Percentiles rank a stretch among this genome's conserved stretches.
Evolutionary conservation across 2,113 vertebrate genomes (phyloP).

Genomic region (Vicugna pacos): DNA sequence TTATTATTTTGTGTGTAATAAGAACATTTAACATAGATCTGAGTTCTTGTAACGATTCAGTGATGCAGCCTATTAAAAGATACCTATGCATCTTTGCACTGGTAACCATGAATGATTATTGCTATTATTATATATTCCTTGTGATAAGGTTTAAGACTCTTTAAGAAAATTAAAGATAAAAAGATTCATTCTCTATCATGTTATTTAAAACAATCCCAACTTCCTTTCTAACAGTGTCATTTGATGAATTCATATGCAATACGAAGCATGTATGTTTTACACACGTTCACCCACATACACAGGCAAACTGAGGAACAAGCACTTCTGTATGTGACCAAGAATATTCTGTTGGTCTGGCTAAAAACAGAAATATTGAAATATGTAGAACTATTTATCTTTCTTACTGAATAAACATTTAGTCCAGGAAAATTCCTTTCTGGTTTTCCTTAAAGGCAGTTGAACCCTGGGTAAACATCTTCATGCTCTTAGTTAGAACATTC

Average conservation of each 20-base stretch:
- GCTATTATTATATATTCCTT: neutral
- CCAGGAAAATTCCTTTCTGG: slow-evolving; percentile 19
- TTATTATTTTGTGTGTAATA: neutral
- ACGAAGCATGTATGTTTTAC: neutral
- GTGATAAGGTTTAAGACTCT: neutral
- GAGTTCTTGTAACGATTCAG: neutral
- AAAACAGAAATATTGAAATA: neutral
- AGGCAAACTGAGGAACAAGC: neutral
- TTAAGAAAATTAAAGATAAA: neutral
- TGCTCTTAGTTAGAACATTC: neutral
- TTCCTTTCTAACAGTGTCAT: neutral
- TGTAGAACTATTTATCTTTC: neutral
- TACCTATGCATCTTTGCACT: neutral
- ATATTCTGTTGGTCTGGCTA: slow-evolving; percentile 19
- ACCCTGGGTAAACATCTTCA: neutral
- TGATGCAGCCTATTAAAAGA: neutral
- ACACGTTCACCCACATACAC: neutral
- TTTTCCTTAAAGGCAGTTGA: neutral
- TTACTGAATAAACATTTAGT: neutral
- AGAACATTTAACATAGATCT: neutral
- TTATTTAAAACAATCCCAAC: neutral
- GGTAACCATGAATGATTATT: neutral
- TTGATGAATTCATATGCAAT: neutral
- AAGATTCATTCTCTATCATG: neutral
- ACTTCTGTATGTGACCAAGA: neutral